Evolutionary conservation across 2,797 vertebrate genomes (phyloP), one percentile per base, ranked within the genome.

Genomic region (Potorous gilbertii): DNA sequence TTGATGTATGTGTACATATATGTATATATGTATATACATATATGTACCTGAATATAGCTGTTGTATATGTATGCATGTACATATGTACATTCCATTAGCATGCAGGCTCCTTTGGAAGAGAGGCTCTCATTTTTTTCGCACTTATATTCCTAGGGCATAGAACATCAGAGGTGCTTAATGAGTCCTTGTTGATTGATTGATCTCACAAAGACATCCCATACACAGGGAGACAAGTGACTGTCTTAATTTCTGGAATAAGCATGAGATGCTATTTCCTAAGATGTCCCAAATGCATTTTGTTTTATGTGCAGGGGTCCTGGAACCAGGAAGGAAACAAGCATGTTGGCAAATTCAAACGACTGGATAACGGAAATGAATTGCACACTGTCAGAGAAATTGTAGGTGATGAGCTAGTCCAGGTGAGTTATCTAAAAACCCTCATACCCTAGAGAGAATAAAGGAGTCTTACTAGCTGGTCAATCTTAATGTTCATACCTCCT

Each of bases 281-380:
- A 40, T 40, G n/a, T 24, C 66, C 66, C n/a, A 52, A 28, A 52
- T 54, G 13, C 10, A 29, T 90, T 90, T 52, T 54, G 89, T 31
- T 96, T 91, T n/a, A 55, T 27, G 55, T 92, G 0, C 11, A 99
- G 99, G 99, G 99, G 29, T 31, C 98, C 13, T 99, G 99, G 99
- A 95, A 0, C 50, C 27, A 98, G 54, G 99, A 99, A 90, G 99
- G 99, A 92, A 98, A 99, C 13, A 96, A 97, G 81, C 5, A 99
- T 66, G 98, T 99, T 94, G 99, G 99, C 57, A 54, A 95, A 55
- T 99, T 99, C 98, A 98, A 0, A 54, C 99, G 99, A 56, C 99
- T 99, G 97, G 99, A 99, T 98, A 99, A 99, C 0, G 99, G 99
- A 91, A 99, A 99, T 9, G 92, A 94, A 1, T 98, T 99, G 93